A percentile compares a stretch with the other conserved stretches of the same genome.
phyloP scores from a whole-genome alignment of 2,888 invertebrate species.

The Cheilosia urbana region DNA sequence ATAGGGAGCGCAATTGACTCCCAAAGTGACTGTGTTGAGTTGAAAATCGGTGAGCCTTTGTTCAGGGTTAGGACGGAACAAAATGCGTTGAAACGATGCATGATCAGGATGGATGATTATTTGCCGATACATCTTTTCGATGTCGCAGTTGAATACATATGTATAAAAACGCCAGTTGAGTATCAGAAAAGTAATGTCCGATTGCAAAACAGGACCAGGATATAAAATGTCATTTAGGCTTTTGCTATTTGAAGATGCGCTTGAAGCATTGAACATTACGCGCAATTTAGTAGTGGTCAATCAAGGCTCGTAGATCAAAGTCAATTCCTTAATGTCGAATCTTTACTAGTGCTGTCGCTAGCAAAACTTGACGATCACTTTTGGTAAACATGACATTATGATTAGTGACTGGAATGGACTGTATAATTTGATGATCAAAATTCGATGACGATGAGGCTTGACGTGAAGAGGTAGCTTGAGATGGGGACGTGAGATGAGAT shows the following conservation, averaged over 20 bases:
- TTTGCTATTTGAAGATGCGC: no score
- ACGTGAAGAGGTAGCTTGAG: neutral
- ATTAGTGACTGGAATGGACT: neutral
- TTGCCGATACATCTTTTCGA: no score
- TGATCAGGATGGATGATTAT: neutral
- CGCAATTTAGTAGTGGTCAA: no score
- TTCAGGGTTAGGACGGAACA: no score
- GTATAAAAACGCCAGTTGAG: no score
- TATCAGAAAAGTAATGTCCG: no score
- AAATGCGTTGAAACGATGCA: no score
- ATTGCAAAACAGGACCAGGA: no score
- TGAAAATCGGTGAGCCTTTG: neutral
- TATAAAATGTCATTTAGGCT: no score
- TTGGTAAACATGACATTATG: slow-evolving; percentile 1
- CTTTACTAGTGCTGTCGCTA: slow-evolving; percentile 1
- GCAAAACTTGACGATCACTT: neutral
- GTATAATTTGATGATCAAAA: neutral
- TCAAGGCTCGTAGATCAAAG: no score
- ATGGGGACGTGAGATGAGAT: neutral
- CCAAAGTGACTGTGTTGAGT: neutral
- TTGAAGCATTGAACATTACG: no score
- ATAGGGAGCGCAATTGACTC: neutral
- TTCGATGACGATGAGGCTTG: neutral
- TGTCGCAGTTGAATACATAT: no score
- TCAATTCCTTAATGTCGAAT: neutral